phyloP scores from a whole-genome alignment of 2,113 vertebrate species.

The Amblyornis subalaris region DNA sequence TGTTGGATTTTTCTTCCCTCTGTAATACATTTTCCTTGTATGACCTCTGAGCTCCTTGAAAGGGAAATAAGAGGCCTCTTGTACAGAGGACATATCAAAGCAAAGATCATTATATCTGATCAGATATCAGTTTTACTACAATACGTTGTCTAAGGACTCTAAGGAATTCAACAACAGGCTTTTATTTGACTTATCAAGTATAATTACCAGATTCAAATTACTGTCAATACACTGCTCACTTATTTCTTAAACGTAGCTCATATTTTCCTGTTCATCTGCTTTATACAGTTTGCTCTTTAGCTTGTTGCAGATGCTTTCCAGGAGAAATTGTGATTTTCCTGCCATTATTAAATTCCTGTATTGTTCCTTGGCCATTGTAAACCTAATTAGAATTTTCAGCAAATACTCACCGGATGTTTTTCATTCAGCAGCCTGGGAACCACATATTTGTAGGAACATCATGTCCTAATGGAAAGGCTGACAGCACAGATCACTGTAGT shows the following conservation, averaged over 20 bases:
- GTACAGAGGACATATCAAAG: background rate
- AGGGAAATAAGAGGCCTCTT: background rate
- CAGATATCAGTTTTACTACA: background rate
- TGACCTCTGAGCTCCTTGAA: background rate
- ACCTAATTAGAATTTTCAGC: background rate
- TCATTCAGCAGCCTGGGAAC: background rate
- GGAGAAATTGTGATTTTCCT: background rate
- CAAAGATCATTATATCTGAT: background rate
- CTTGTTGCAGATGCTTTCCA: background rate
- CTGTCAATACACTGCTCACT: background rate
- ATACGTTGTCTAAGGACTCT: background rate
- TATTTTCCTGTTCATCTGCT: background rate
- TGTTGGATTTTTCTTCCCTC: accelerated
- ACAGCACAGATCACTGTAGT: background rate
- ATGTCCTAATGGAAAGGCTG: background rate
- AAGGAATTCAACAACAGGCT: background rate
- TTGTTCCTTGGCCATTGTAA: background rate
- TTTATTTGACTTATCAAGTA: background rate
- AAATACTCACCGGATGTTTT: background rate
- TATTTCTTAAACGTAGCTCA: background rate
- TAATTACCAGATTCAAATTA: background rate
- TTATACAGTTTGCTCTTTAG: background rate
- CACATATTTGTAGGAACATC: background rate
- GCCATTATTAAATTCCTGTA: background rate
- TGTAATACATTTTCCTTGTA: background rate